phyloP scores from a whole-genome alignment of 2,113 vertebrate species.

The Mirounga angustirostris region DNA sequence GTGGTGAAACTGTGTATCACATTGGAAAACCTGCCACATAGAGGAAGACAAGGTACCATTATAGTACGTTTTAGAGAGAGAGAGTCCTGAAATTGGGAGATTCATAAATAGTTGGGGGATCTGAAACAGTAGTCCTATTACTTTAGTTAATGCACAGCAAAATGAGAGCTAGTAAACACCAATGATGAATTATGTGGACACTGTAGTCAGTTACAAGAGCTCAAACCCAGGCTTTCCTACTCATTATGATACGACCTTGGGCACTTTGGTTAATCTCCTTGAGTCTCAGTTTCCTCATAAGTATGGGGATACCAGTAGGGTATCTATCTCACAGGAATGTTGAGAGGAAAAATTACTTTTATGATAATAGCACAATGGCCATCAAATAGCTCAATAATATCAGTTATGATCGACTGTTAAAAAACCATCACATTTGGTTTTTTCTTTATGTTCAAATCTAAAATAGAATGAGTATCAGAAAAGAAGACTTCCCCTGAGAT shows the following conservation, averaged over 20 bases:
- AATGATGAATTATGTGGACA: not conserved
- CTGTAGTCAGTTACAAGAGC: not conserved
- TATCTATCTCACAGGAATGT: not conserved
- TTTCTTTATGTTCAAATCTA: not conserved
- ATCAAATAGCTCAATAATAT: not conserved
- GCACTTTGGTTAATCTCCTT: not conserved
- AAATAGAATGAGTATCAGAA: not conserved
- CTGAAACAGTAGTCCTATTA: not conserved
- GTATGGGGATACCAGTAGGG: not conserved
- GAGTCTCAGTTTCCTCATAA: not conserved
- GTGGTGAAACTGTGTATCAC: slow-evolving; percentile 66
- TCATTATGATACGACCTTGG: not conserved
- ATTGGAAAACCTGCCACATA: not conserved
- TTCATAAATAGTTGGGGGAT: not conserved
- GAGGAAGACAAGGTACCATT: not conserved
- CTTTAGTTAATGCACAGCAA: not conserved
- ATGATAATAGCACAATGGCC: not conserved
- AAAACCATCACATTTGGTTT: not conserved
- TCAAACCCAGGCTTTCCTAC: not conserved
- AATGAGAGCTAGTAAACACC: not conserved
- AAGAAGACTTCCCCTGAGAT: not conserved
- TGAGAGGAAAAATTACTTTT: not conserved
- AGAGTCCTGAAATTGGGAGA: not conserved
- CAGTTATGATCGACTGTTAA: not conserved
- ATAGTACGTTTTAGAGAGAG: not conserved